phyloP scores from a whole-genome alignment of 2,888 invertebrate genomes.

The Chymomyza fuscimana region DNA sequence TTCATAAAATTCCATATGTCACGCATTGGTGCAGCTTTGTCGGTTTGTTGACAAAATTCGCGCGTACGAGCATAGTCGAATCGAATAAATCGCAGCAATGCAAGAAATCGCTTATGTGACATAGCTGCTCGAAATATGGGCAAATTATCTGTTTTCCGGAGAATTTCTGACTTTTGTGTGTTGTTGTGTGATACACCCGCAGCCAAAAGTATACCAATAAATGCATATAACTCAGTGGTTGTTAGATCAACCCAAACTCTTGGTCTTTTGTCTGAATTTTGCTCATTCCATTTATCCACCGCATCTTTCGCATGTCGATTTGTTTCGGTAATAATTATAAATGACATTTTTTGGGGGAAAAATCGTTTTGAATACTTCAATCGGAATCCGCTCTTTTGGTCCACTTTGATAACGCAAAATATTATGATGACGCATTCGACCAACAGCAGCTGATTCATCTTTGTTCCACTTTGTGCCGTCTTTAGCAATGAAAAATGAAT shows the following conservation, averaged over 20 bases:
- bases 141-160: background rate
- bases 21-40: no score
- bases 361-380: background rate
- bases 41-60: background rate
- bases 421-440: background rate
- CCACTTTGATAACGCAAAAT: background rate
- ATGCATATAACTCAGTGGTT: slow-evolving; percentile 5
- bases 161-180: background rate
- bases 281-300: background rate
- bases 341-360: background rate
- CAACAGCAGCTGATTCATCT: background rate
- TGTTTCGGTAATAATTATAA: background rate
- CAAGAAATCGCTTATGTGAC: background rate
- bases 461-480: background rate
- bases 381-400: background rate
- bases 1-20: background rate
- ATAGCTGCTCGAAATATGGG: background rate
- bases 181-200: slow-evolving; percentile 4
- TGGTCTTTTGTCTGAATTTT: background rate
- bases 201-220: slow-evolving; percentile 6
- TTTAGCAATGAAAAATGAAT: background rate
- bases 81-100: background rate
- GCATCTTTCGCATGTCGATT: background rate
- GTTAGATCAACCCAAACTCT: background rate
- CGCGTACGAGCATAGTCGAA: background rate